Percentiles rank a stretch among this genome's conserved stretches.
phyloP scores from a whole-genome alignment of 2,797 vertebrate species.

The Champsocephalus esox region DNA sequence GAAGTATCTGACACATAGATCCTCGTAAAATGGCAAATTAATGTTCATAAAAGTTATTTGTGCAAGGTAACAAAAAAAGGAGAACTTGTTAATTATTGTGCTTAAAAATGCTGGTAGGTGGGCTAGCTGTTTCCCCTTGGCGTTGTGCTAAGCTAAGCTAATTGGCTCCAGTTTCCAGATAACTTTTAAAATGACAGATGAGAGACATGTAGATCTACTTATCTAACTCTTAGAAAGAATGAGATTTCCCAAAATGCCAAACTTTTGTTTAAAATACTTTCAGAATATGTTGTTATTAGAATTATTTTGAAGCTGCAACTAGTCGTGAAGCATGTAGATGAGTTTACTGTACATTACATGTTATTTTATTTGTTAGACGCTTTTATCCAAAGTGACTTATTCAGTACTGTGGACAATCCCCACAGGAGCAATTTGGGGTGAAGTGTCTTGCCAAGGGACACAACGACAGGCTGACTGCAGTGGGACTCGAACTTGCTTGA shows the following conservation, averaged over 20 bases:
- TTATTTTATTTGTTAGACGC: too few species aligned
- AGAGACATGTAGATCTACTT: not conserved
- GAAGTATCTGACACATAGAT: not conserved
- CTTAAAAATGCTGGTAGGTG: not conserved
- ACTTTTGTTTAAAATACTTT: not conserved
- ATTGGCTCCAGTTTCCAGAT: not conserved
- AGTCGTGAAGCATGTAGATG: not conserved
- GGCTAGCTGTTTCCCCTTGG: not conserved
- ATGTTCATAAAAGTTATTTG: not conserved
- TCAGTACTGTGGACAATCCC: too few species aligned
- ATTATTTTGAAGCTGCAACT: not conserved
- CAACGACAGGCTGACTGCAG: too few species aligned
- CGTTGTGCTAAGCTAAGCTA: slow-evolving; percentile 8
- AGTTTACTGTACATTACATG: too few species aligned
- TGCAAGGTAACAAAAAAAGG: not conserved
- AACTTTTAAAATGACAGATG: not conserved
- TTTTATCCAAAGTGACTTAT: too few species aligned
- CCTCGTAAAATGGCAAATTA: not conserved
- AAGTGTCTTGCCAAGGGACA: too few species aligned
- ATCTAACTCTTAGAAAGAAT: not conserved
- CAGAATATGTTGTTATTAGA: not conserved
- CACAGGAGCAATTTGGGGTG: too few species aligned
- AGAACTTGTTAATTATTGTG: not conserved
- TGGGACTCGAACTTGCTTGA: too few species aligned
- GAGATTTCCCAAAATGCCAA: not conserved